These are phyloP conservation scores for Sinocyclocheilus grahami DNA, from an alignment of 2,113 vertebrate species.

Conservation along the genomic window DNA sequence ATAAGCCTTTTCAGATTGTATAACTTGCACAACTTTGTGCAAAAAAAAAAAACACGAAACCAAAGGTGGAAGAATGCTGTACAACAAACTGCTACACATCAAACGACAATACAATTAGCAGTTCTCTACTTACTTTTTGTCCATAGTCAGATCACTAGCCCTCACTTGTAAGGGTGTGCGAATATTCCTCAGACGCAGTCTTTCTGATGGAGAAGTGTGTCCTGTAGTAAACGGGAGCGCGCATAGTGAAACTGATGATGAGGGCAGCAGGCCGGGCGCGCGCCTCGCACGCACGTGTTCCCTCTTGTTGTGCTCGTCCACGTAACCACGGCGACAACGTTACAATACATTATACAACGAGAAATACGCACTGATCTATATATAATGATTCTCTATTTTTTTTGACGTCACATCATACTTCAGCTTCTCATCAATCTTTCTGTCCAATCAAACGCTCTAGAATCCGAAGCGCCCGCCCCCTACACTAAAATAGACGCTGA, in stretches of 20 bases:
- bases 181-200: background rate
- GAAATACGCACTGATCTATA: too few relatives aligned
- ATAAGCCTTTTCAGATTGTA: background rate
- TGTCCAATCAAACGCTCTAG: too few relatives aligned
- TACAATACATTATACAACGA: background rate
- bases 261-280: background rate
- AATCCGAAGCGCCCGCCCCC: too few relatives aligned
- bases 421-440: too few relatives aligned
- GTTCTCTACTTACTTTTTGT: conserved; percentile 18
- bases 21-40: background rate
- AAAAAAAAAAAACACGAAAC: background rate
- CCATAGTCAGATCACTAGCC: background rate
- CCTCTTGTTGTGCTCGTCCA: background rate
- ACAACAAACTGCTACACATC: background rate
- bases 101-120: background rate
- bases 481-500: too few relatives aligned
- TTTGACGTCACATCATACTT: too few relatives aligned
- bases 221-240: conserved; percentile 3
- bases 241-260: background rate
- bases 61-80: too few relatives aligned
- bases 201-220: background rate
- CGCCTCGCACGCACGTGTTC: conserved; percentile 16
- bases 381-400: too few relatives aligned
- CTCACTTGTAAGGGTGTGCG: background rate
- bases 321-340: conserved; percentile 10